Evolutionary conservation across 1,140 invertebrate species (phyloP).

Genomic region (Bicyclus anynana): DNA sequence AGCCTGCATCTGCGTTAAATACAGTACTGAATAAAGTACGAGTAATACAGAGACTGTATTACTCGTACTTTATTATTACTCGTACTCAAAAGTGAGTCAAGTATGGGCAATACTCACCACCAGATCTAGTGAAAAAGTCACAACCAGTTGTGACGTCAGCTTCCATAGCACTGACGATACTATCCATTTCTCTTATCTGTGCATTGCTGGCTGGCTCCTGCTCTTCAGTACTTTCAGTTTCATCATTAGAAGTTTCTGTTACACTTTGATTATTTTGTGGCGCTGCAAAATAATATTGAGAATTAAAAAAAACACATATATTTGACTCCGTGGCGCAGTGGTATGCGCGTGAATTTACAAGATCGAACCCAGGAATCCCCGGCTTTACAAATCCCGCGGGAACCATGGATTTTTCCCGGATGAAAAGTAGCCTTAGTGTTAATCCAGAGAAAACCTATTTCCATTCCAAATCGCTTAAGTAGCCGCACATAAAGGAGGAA

Average conservation of each 20-base stretch:
- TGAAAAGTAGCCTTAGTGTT: too few relatives aligned
- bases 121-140: constrained; percentile 36
- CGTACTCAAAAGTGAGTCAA: background rate
- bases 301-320: background rate
- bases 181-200: constrained; percentile 71
- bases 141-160: constrained; percentile 55
- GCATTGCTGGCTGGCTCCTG: constrained; percentile 57
- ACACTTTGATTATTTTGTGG: constrained; percentile 25
- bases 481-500: too few relatives aligned
- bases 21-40: too few relatives aligned
- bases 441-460: too few relatives aligned
- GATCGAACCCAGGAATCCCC: too few relatives aligned
- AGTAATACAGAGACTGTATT: too few relatives aligned
- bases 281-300: constrained; percentile 20
- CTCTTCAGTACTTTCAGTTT: constrained; percentile 44
- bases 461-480: too few relatives aligned
- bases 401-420: too few relatives aligned
- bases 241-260: constrained; percentile 36
- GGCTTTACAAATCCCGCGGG: too few relatives aligned
- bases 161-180: constrained; percentile 79
- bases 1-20: too few relatives aligned
- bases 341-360: too few relatives aligned
- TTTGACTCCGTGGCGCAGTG: too few relatives aligned
- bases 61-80: background rate
- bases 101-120: constrained; percentile 22